Percentiles rank a stretch among this genome's conserved stretches.
Evolutionary conservation across 2,113 vertebrate species (phyloP).

Genomic region (Azemiops feae): DNA sequence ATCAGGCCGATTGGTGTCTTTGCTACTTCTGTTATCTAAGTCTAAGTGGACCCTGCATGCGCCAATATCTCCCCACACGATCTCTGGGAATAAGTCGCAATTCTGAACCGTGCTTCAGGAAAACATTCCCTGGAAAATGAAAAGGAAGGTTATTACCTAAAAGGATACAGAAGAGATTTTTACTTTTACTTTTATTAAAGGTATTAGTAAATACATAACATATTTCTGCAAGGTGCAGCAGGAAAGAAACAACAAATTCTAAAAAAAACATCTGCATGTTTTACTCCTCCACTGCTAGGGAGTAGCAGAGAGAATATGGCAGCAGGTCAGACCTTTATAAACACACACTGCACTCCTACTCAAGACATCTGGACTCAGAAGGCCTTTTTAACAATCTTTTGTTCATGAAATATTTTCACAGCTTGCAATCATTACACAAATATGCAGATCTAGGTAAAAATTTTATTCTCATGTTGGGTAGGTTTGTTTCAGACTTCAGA

Average conservation of each 20-base stretch:
- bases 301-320: neutral
- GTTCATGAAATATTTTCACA: neutral
- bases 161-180: neutral
- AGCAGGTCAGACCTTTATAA: neutral
- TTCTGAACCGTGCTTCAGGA: conserved; percentile 78
- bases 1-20: conserved; percentile 24
- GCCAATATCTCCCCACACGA: conserved; percentile 72
- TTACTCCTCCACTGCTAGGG: neutral
- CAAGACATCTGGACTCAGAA: neutral
- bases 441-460: neutral
- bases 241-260: neutral
- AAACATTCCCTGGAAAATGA: conserved; percentile 74
- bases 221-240: neutral
- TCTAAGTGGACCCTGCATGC: neutral
- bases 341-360: neutral
- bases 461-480: neutral
- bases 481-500: neutral
- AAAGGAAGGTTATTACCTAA: neutral
- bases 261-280: neutral
- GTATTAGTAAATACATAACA: neutral
- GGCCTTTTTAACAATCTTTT: neutral
- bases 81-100: conserved; percentile 80
- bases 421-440: neutral
- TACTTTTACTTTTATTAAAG: neutral
- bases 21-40: neutral